Conservation (phyloP, 2,113 vertebrate species). For the Mustela nigripes region DNA sequence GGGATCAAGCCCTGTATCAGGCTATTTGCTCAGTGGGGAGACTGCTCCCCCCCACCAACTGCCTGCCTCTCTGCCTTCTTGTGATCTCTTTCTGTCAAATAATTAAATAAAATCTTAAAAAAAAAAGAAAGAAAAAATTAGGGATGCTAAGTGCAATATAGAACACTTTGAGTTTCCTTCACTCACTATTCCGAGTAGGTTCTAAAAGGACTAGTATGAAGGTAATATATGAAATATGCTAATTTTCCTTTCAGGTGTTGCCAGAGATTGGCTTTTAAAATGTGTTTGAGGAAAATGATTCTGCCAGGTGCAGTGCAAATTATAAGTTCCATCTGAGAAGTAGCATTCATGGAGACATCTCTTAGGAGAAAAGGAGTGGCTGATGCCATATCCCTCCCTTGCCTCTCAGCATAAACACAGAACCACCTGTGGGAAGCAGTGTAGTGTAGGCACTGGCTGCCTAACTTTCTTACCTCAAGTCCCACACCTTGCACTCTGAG, state of each 20-base stretch:
- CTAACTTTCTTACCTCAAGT: neutral
- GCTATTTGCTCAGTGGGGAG: too few relatives aligned
- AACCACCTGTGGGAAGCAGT: neutral
- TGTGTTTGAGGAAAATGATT: neutral
- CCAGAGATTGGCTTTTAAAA: neutral
- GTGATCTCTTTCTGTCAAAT: too few relatives aligned
- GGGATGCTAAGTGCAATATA: neutral
- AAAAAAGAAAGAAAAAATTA: neutral
- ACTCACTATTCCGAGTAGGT: neutral
- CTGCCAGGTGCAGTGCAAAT: neutral
- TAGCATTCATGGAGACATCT: neutral
- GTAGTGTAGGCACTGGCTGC: neutral
- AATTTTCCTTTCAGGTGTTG: neutral
- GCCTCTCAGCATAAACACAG: neutral
- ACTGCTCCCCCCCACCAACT: too few relatives aligned
- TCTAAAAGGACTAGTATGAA: neutral
- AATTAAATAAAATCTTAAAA: too few relatives aligned
- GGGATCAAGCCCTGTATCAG: too few relatives aligned
- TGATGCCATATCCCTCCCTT: neutral
- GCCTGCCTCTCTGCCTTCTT: too few relatives aligned
- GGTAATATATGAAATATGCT: neutral
- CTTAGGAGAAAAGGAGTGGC: neutral
- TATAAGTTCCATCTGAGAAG: neutral
- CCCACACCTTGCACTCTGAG: neutral
- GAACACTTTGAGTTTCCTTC: neutral